Evolutionary conservation across 2,888 invertebrate genomes (phyloP), one percentile per base, ranked within the genome.

Genomic region (Pterostichus niger): DNA sequence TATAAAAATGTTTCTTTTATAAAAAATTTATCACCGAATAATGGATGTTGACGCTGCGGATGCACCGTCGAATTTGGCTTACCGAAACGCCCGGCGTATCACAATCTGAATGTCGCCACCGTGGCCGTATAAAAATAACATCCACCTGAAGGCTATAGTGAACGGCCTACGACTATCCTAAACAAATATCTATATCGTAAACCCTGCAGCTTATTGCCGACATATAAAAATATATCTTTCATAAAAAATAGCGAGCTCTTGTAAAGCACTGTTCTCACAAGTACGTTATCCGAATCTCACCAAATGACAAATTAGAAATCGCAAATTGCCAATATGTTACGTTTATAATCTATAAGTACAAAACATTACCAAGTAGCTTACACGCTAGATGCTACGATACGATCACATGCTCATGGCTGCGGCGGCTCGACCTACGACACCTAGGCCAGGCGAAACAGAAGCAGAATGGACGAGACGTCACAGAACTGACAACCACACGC

Each of bases 151-250:
- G 77, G 82, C 77, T 76, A 10, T 73, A 40, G 56, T 73, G 81
- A 81, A 71, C 71, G 81, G 81, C 31, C 81, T 73, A 81, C 59
- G 73, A 81, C 81, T 81, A 81, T 81, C 73, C 73, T 81, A 81
- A 81, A 73, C 81, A 64, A 77, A 83, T 77, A 83, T 77, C 77
- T 83, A 77, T 35, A 81, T 81, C 77, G 52, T 83, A 83, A 68
- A 82, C 82, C 83, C 77, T 77, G 81, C 81, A 81, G 81, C 73
- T 73, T 73, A 56, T 49, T 49, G 82, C 82, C 82, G 82, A 82
- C 80, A 80, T 76, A 83, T 64, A 83, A 83, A 83, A 77, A 83
- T 82, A 82, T 83, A 83, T 83, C 83, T 83, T 83, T 83, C 77
- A 77, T 83, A 77, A 77, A 40, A 83, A 83, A 83, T 83, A 83